These are phyloP conservation scores for Zosterops hypoxanthus DNA, from an alignment of 2,113 vertebrate genomes.

Conservation along the genomic window DNA sequence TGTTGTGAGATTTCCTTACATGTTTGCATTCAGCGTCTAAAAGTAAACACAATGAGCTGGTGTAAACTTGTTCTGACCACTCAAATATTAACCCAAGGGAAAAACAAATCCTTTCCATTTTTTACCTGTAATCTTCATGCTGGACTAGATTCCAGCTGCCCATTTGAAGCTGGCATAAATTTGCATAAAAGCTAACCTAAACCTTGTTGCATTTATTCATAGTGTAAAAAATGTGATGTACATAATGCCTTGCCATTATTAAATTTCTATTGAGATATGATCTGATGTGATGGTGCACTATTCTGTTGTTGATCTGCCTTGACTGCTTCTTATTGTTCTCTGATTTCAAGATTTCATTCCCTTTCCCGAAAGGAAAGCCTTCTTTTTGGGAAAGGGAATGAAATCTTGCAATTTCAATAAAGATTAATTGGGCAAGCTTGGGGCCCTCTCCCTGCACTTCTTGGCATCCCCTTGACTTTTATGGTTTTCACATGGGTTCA, in stretches of 20 bases:
- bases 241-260: background rate
- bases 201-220: background rate
- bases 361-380: too few relatives aligned
- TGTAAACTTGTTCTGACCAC: background rate
- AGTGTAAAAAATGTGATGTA: background rate
- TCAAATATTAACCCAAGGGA: background rate
- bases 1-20: rapidly evolving
- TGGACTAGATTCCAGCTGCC: background rate
- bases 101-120: background rate
- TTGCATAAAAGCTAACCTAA: background rate
- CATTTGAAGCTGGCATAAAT: background rate
- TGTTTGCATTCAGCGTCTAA: background rate
- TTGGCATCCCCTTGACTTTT: background rate
- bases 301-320: background rate
- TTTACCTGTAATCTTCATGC: background rate
- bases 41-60: background rate
- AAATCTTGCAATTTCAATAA: background rate
- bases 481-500: too few relatives aligned
- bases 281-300: background rate
- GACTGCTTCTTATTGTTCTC: background rate
- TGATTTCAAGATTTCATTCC: too few relatives aligned
- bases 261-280: background rate
- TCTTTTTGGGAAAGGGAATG: too few relatives aligned
- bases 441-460: background rate
- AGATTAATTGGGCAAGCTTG: background rate